A percentile compares a stretch with the other conserved stretches of the same genome.
Conservation (phyloP, 2,113 vertebrate genomes). For the Eulemur macaco region DNA sequence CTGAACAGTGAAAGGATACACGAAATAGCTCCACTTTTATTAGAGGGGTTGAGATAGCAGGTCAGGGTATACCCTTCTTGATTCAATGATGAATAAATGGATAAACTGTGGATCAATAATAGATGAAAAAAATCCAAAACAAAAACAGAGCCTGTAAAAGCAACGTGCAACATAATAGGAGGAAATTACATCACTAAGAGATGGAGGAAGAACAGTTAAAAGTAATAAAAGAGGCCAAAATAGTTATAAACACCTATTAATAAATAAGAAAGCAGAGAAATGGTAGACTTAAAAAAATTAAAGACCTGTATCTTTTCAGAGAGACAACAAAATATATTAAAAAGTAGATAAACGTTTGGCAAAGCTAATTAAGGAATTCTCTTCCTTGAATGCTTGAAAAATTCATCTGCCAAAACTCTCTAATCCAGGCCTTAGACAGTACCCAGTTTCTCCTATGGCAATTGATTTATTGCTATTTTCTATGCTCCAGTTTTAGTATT, state of each 20-base stretch:
- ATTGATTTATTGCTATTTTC: slow-evolving; percentile 40
- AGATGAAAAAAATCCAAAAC: slow-evolving; percentile 27
- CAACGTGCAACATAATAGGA: slow-evolving; percentile 25
- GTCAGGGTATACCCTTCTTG: background rate
- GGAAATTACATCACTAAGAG: background rate
- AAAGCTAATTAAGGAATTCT: slow-evolving; percentile 19
- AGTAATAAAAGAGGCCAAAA: background rate
- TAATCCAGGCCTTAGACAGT: slow-evolving; percentile 23
- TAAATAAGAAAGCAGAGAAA: slow-evolving; percentile 29
- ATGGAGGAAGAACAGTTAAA: slow-evolving; percentile 34
- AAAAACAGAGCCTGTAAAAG: slow-evolving; percentile 30
- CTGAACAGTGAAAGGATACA: slow-evolving; percentile 14
- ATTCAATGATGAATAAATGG: background rate
- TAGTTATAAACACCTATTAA: slow-evolving; percentile 49
- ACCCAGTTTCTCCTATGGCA: slow-evolving; percentile 2
- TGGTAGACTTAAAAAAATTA: background rate
- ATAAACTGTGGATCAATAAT: background rate
- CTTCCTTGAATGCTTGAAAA: slow-evolving; percentile 39
- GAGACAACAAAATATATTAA: slow-evolving; percentile 36
- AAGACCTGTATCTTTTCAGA: background rate
- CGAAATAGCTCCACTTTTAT: background rate
- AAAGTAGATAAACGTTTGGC: slow-evolving; percentile 22
- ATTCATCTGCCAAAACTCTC: slow-evolving; percentile 21
- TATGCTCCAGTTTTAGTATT: slow-evolving; percentile 42
- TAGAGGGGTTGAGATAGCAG: background rate